Conservation (phyloP, 1,140 invertebrate genomes). For the Helicoverpa zea region DNA sequence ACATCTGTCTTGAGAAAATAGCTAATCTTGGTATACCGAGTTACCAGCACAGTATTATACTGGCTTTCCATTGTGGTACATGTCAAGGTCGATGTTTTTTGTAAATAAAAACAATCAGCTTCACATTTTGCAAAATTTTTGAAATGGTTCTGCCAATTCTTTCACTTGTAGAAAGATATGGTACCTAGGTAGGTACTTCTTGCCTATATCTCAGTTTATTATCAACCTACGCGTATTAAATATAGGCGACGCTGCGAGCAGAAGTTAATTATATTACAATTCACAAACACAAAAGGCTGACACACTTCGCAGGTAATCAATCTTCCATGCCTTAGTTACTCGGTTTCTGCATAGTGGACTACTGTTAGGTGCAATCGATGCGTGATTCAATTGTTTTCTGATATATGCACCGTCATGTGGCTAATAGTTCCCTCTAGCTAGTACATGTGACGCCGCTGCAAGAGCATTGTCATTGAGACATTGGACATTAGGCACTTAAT, state of each 20-base stretch:
- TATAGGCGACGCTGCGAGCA: too few relatives aligned
- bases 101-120: too few relatives aligned
- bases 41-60: too few relatives aligned
- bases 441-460: not conserved
- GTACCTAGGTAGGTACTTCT: too few relatives aligned
- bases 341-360: not conserved
- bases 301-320: not conserved
- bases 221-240: too few relatives aligned
- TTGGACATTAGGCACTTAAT: slow-evolving; percentile 1
- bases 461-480: not conserved
- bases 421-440: not conserved
- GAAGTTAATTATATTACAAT: not conserved
- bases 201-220: too few relatives aligned
- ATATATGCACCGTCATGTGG: slow-evolving; percentile 5
- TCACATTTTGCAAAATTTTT: too few relatives aligned
- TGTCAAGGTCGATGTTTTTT: too few relatives aligned
- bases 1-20: not conserved
- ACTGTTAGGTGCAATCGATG: slow-evolving; percentile 11
- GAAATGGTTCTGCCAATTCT: too few relatives aligned
- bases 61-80: too few relatives aligned
- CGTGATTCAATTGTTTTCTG: slow-evolving; percentile 28
- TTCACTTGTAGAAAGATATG: too few relatives aligned
- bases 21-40: not conserved
- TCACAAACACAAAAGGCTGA: not conserved
- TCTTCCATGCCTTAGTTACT: not conserved